Conservation (phyloP, 1,140 invertebrate species). For the Periplaneta americana region DNA sequence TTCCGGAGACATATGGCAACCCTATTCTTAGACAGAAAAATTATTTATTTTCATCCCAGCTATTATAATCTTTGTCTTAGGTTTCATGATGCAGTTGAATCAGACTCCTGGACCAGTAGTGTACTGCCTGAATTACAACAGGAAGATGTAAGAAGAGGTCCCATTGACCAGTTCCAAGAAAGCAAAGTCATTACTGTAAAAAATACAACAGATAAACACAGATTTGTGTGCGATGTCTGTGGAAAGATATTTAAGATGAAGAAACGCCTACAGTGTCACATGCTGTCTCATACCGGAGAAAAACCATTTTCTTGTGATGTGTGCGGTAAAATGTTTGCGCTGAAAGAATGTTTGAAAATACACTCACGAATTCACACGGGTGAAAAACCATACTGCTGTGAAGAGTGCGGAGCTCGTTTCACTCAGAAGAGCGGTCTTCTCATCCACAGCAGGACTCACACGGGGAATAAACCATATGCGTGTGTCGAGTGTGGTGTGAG, state of each 20-base stretch:
- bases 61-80: neutral
- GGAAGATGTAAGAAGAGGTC: neutral
- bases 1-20: too few relatives aligned
- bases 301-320: slow-evolving; percentile 4
- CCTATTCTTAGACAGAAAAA: too few relatives aligned
- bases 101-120: neutral
- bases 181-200: neutral
- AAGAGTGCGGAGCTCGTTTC: slow-evolving; percentile 19
- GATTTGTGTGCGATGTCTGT: neutral
- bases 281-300: neutral
- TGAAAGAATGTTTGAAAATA: neutral
- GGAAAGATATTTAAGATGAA: neutral
- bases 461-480: slow-evolving; percentile 63
- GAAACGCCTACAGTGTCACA: neutral
- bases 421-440: slow-evolving; percentile 16
- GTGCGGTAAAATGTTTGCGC: neutral
- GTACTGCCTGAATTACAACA: neutral
- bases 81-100: neutral
- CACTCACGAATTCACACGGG: slow-evolving; percentile 4
- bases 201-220: neutral
- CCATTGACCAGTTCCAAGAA: neutral
- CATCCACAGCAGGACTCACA: slow-evolving; percentile 39
- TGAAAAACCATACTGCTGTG: slow-evolving; percentile 13
- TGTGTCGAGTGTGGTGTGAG: slow-evolving; percentile 41
- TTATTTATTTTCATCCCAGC: too few relatives aligned